These are phyloP conservation scores for Erynnis tages DNA, from an alignment of 2,888 invertebrate species.

Conservation along the genomic window DNA sequence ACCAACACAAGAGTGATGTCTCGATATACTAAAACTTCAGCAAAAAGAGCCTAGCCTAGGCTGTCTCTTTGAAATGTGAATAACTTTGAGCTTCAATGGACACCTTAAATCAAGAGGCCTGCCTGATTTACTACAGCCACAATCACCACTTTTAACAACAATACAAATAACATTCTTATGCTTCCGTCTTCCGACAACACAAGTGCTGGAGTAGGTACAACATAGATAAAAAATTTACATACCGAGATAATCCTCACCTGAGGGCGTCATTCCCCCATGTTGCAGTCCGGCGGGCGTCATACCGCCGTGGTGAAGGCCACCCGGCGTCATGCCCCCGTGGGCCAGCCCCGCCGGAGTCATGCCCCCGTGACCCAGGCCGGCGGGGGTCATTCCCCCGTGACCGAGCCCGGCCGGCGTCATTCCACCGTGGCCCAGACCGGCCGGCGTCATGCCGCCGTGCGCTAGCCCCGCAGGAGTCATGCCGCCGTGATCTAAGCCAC, in stretches of 20 bases:
- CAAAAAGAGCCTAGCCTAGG: too few relatives aligned
- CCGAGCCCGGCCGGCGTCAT: conserved; percentile 54
- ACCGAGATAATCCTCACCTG: conserved; percentile 33
- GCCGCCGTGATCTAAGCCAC: conserved; percentile 51
- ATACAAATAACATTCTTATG: too few relatives aligned
- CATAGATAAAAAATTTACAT: background rate
- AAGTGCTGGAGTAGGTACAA: too few relatives aligned
- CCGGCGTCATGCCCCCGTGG: conserved; percentile 51
- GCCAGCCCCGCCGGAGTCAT: conserved; percentile 34
- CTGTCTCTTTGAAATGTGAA: too few relatives aligned
- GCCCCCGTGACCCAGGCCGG: conserved; percentile 34
- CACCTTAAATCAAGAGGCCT: too few relatives aligned
- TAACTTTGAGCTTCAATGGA: too few relatives aligned
- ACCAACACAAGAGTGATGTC: too few relatives aligned
- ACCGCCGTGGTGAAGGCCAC: conserved; percentile 50
- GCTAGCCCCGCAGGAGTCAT: conserved; percentile 51
- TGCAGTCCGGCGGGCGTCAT: conserved; percentile 36
- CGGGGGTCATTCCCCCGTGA: conserved; percentile 60
- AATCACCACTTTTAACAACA: too few relatives aligned
- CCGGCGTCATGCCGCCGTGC: conserved; percentile 63
- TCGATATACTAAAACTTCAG: too few relatives aligned
- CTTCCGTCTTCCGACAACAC: too few relatives aligned
- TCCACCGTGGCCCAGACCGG: conserved; percentile 42
- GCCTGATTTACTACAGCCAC: too few relatives aligned
- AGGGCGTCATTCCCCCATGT: conserved; percentile 39